A percentile compares a stretch with the other conserved stretches of the same genome.
phyloP scores from a whole-genome alignment of 1,140 invertebrate genomes.

The Drosophila arawakana region DNA sequence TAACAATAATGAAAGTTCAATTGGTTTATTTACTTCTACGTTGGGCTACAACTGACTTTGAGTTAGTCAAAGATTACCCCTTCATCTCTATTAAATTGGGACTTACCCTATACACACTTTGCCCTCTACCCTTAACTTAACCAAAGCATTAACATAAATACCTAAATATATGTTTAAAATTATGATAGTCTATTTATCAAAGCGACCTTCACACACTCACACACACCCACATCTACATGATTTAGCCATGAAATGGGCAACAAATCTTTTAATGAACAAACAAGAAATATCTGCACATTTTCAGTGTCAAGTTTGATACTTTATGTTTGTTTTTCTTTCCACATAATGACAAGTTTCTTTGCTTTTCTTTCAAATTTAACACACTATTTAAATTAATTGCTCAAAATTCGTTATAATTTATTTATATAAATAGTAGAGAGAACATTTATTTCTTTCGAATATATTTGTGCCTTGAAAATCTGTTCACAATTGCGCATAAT shows the following conservation, averaged over 20 bases:
- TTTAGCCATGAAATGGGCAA: constrained; percentile 45
- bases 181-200: constrained; percentile 53
- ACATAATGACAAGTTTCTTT: background rate
- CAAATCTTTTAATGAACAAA: constrained; percentile 69
- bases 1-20: too few relatives aligned
- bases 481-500: constrained; percentile 36
- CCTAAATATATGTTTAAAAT: constrained; percentile 12
- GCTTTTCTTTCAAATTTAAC: constrained; percentile 1
- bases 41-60: too few relatives aligned
- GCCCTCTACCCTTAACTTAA: too few relatives aligned
- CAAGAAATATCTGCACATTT: constrained; percentile 53
- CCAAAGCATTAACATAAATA: too few relatives aligned
- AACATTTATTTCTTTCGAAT: background rate
- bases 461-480: constrained; percentile 8
- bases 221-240: constrained; percentile 22
- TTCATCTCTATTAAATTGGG: too few relatives aligned
- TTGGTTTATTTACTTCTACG: too few relatives aligned
- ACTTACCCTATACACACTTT: too few relatives aligned
- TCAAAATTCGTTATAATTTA: constrained; percentile 8
- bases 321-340: constrained; percentile 65
- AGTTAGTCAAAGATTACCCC: too few relatives aligned
- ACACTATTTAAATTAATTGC: constrained; percentile 22
- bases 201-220: constrained; percentile 16
- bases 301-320: constrained; percentile 73
- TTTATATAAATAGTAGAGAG: constrained; percentile 9